Conservation (phyloP, 35 echinoderm and acorn worm genomes). For the Heliocidaris tuberculata region DNA sequence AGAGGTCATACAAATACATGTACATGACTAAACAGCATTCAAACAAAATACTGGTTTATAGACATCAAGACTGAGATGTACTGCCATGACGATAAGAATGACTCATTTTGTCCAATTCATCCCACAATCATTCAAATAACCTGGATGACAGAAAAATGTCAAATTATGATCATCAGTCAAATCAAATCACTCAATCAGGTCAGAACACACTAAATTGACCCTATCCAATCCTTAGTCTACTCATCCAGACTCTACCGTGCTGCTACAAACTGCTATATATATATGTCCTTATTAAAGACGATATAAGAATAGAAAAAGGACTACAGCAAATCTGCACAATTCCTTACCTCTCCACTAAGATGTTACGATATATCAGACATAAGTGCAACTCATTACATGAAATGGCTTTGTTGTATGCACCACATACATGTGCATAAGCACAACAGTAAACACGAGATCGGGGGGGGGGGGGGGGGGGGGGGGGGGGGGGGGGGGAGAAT, state of each 20-base stretch:
- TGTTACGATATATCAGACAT: too few relatives aligned
- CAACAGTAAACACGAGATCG: too few relatives aligned
- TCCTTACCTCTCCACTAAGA: too few relatives aligned
- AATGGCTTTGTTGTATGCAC: too few relatives aligned
- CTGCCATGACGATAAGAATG: neutral
- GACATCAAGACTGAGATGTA: neutral
- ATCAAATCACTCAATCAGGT: neutral
- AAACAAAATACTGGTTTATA: neutral
- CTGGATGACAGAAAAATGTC: slow-evolving; percentile 8
- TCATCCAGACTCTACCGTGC: neutral
- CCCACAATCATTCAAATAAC: neutral
- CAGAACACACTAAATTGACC: neutral
- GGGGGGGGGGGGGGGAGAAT: too few relatives aligned
- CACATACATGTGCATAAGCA: too few relatives aligned
- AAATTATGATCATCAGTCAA: neutral
- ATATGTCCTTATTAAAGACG: too few relatives aligned
- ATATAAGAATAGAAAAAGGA: too few relatives aligned
- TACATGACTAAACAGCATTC: neutral
- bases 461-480: too few relatives aligned
- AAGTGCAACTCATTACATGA: too few relatives aligned
- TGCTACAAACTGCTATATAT: too few relatives aligned
- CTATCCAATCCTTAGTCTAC: neutral
- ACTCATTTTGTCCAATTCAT: neutral
- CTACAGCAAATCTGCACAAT: too few relatives aligned
- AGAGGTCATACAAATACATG: neutral